These are phyloP conservation scores for Dinoponera quadriceps DNA, from an alignment of 1,140 invertebrate genomes.

Conservation along the genomic window DNA sequence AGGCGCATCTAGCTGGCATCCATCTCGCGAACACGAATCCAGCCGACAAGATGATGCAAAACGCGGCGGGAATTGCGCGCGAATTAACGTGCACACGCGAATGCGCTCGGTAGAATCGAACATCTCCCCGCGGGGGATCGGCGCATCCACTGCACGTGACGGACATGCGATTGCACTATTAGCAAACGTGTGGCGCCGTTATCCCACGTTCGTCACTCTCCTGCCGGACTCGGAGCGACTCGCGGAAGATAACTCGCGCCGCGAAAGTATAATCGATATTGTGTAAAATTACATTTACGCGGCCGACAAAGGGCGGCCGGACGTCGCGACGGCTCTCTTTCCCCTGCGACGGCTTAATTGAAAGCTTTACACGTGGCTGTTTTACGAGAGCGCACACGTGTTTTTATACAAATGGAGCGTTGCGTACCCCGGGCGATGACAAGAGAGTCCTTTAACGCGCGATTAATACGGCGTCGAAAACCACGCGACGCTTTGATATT, in stretches of 20 bases:
- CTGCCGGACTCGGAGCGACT: no score
- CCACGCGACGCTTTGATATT: background rate
- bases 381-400: conserved; percentile 7
- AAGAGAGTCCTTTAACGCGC: background rate
- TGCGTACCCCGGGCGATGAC: background rate
- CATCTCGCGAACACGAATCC: background rate
- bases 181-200: conserved; percentile 27
- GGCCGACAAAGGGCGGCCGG: conserved; percentile 6
- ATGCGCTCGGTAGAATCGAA: background rate
- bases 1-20: background rate
- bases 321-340: conserved; percentile 1
- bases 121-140: conserved; percentile 2
- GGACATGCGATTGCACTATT: conserved; percentile 47
- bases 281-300: conserved; percentile 61
- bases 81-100: conserved; percentile 34
- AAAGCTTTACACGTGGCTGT: conserved; percentile 31
- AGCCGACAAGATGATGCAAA: conserved; percentile 14
- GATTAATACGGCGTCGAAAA: conserved; percentile 31
- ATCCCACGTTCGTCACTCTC: conserved; percentile 13
- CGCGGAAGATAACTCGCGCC: background rate
- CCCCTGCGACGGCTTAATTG: conserved; percentile 25
- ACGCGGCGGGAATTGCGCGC: background rate
- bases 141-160: background rate
- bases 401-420: background rate
- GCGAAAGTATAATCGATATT: conserved; percentile 51